A percentile compares a stretch with the other conserved stretches of the same genome.
phyloP scores from a whole-genome alignment of 2,888 invertebrate genomes.

The Molorchus minor region DNA sequence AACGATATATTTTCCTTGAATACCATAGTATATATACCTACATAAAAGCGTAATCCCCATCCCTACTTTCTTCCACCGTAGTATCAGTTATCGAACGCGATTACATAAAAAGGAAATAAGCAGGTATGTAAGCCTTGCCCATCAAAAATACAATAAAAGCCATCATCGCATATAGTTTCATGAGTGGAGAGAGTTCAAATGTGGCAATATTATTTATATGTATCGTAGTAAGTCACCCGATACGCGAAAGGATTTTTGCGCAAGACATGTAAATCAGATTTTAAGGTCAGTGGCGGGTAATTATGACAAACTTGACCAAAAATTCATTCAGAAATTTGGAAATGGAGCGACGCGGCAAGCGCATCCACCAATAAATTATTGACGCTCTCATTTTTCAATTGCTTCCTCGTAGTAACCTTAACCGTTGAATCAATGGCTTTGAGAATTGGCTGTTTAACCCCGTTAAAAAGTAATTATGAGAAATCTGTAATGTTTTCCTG shows the following conservation, averaged over 20 bases:
- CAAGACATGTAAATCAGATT: background rate
- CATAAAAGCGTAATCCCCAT: slow-evolving; percentile 20
- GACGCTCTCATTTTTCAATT: no score
- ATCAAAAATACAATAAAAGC: slow-evolving; percentile 17
- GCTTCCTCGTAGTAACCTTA: no score
- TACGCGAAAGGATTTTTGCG: slow-evolving; percentile 24
- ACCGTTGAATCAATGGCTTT: no score
- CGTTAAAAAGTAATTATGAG: no score
- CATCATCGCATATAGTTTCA: slow-evolving; percentile 4
- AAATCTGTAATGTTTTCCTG: no score
- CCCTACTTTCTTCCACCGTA: slow-evolving; percentile 18
- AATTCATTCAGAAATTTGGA: background rate
- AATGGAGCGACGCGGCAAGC: no score
- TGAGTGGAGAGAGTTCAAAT: slow-evolving; percentile 38
- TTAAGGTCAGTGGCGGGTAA: slow-evolving; percentile 17
- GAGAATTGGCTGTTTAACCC: no score
- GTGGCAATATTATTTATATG: slow-evolving; percentile 43
- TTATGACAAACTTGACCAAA: no score
- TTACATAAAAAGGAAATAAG: slow-evolving; percentile 24
- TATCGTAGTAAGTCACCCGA: slow-evolving; percentile 14
- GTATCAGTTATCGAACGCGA: slow-evolving; percentile 10
- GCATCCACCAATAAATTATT: no score
- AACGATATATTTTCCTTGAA: slow-evolving; percentile 28
- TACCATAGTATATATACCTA: slow-evolving; percentile 32
- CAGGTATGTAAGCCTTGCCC: slow-evolving; percentile 2